Conservation (phyloP, 2,888 invertebrate species). For the Spodoptera littoralis region DNA sequence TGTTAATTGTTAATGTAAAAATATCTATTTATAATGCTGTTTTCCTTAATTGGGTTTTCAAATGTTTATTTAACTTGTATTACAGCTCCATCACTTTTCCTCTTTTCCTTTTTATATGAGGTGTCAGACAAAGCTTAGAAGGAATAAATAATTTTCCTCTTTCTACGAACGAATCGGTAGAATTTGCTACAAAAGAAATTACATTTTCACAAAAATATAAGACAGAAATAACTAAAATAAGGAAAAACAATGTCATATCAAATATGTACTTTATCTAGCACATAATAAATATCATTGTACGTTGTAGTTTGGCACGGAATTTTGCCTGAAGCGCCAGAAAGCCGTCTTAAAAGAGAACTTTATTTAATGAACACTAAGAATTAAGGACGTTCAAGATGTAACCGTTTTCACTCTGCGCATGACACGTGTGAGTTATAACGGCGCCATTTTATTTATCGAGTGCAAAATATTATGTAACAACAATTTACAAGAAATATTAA, state of each 20-base stretch:
- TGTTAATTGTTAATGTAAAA: too few relatives aligned
- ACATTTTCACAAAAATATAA: constrained; percentile 1
- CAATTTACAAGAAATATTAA: constrained; percentile 7
- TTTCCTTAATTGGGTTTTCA: too few relatives aligned
- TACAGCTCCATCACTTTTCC: too few relatives aligned
- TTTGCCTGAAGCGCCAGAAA: constrained; percentile 21
- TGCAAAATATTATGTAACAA: constrained; percentile 18
- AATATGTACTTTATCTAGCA: constrained; percentile 16
- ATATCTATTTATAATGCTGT: too few relatives aligned
- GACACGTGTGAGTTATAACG: constrained; percentile 5
- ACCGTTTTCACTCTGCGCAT: constrained; percentile 9
- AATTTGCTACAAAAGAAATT: too few relatives aligned
- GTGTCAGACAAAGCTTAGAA: too few relatives aligned
- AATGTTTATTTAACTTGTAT: too few relatives aligned
- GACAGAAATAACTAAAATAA: constrained; percentile 6
- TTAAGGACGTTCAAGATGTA: constrained; percentile 9
- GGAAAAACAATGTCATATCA: constrained; percentile 3
- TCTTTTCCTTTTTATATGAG: too few relatives aligned
- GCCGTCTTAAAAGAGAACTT: constrained; percentile 13
- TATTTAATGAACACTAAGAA: constrained; percentile 7
- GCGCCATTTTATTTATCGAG: constrained; percentile 25
- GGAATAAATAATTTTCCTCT: too few relatives aligned
- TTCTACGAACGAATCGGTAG: too few relatives aligned
- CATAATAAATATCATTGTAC: constrained; percentile 16
- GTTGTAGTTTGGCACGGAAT: constrained; percentile 21